Conservation (phyloP, 2,888 invertebrate species). For the Agelastica alni region DNA sequence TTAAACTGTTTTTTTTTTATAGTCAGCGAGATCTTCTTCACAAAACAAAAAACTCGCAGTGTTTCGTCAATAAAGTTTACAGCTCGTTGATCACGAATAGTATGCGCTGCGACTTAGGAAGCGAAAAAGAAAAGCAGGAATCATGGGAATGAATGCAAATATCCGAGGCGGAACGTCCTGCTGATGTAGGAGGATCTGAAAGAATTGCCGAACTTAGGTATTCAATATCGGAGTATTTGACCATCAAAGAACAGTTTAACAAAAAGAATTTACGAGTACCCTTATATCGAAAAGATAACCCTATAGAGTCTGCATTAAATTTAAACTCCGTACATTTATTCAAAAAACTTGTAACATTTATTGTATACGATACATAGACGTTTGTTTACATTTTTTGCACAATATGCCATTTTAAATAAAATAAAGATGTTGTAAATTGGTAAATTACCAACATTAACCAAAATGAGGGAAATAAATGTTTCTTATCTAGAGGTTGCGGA, state of each 20-base stretch:
- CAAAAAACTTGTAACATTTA: no score
- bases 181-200: conserved; percentile 8
- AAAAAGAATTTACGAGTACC: no score
- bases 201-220: conserved; percentile 18
- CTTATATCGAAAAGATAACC: no score
- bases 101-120: not conserved
- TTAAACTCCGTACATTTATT: no score
- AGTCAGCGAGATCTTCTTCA: conserved; percentile 5
- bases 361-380: no score
- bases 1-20: not conserved
- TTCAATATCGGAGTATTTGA: conserved; percentile 11
- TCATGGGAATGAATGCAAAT: conserved; percentile 14
- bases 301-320: no score
- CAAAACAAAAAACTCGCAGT: conserved; percentile 4
- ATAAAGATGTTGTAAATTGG: no score
- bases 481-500: no score
- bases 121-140: not conserved
- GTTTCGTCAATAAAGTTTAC: conserved; percentile 9
- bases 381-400: no score
- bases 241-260: conserved; percentile 9
- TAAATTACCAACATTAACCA: no score
- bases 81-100: not conserved
- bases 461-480: no score
- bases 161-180: not conserved
- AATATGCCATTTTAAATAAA: no score